Evolutionary conservation across 1,140 invertebrate species (phyloP).

Genomic region (Drosophila truncata): DNA sequence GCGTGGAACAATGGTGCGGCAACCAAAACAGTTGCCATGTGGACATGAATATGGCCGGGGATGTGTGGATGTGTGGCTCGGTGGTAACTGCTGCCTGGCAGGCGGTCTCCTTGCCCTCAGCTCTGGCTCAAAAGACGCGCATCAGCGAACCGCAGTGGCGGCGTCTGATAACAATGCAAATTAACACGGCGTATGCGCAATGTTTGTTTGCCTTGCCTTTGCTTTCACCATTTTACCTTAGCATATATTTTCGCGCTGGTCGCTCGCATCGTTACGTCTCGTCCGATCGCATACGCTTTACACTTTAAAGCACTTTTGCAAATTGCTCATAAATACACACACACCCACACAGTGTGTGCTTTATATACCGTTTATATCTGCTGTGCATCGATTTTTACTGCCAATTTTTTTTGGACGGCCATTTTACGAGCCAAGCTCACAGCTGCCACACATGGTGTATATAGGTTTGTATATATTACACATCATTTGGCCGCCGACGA

Average conservation of each 20-base stretch:
- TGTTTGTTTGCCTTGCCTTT: conserved; percentile 54
- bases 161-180: conserved; percentile 79
- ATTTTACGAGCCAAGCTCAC: conserved; percentile 66
- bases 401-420: conserved; percentile 40
- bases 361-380: conserved; percentile 48
- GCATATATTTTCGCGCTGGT: conserved; percentile 57
- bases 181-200: conserved; percentile 72
- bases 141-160: conserved; percentile 65
- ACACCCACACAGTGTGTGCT: conserved; percentile 10
- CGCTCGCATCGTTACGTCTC: conserved; percentile 6
- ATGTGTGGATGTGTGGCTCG: conserved; percentile 9
- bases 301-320: conserved; percentile 77
- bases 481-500: conserved; percentile 68
- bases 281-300: conserved; percentile 50
- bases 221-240: conserved; percentile 56
- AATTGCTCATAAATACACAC: conserved; percentile 77
- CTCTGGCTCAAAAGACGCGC: conserved; percentile 68
- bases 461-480: conserved; percentile 34
- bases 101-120: conserved; percentile 54
- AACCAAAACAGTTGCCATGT: conserved; percentile 53
- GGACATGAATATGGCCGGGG: conserved; percentile 12
- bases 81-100: conserved; percentile 29
- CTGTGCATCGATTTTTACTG: conserved; percentile 75
- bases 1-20: conserved; percentile 37
- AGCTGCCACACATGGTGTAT: conserved; percentile 23